These are phyloP conservation scores for Tillus elongatus DNA, from an alignment of 2,888 invertebrate species.

Conservation along the genomic window DNA sequence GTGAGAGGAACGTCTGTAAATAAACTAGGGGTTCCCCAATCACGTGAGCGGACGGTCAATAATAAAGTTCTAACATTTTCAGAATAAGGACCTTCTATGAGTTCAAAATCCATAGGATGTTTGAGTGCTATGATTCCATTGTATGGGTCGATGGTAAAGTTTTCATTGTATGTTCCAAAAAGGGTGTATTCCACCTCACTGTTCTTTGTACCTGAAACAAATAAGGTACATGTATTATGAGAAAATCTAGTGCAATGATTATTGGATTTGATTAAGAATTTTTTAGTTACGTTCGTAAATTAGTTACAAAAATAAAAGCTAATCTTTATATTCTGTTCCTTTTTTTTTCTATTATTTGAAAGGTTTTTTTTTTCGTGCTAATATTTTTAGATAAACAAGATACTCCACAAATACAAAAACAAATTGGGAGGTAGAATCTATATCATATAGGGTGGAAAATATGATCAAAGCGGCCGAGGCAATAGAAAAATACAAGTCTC, in stretches of 20 bases:
- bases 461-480: too few relatives aligned
- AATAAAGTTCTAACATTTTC: conserved; percentile 57
- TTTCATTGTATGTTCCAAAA: conserved; percentile 63
- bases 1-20: conserved; percentile 68
- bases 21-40: conserved; percentile 68
- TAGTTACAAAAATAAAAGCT: too few relatives aligned
- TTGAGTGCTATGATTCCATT: conserved; percentile 64
- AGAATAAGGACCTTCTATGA: conserved; percentile 49
- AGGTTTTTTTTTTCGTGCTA: too few relatives aligned
- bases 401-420: too few relatives aligned
- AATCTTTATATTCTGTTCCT: too few relatives aligned
- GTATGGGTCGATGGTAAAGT: conserved; percentile 72
- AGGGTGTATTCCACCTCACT: conserved; percentile 73
- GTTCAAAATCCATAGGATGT: conserved; percentile 71
- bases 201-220: conserved; percentile 63
- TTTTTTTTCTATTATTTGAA: too few relatives aligned
- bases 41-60: conserved; percentile 65
- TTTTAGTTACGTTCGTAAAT: too few relatives aligned
- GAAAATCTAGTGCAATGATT: background rate
- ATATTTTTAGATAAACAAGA: too few relatives aligned
- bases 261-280: too few relatives aligned
- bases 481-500: too few relatives aligned
- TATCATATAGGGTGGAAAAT: too few relatives aligned
- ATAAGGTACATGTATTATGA: conserved; percentile 1
- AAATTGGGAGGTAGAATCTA: too few relatives aligned